Evolutionary conservation across 2,888 invertebrate species (phyloP), one percentile per base, ranked within the genome.

Genomic region (Acrobasis suavella): DNA sequence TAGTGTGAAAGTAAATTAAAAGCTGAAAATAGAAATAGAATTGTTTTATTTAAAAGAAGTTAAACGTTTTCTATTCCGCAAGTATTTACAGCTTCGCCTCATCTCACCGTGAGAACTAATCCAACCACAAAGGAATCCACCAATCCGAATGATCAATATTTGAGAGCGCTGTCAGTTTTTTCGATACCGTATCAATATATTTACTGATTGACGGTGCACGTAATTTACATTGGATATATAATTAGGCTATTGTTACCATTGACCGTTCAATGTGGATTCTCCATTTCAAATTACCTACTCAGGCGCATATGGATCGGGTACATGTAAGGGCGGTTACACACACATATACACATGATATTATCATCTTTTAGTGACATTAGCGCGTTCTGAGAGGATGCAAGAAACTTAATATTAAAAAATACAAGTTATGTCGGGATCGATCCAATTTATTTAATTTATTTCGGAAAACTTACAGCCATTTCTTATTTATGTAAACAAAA

Each of bases 171-270:
- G 56, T 56, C 56, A 56, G 16, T 46, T 50, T 46, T 60, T 64
- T 66, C 62, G 15, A 64, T 58, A 61, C 64, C 15, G 60, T 67
- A 64, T 60, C 60, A 64, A 62, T 64, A 64, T 58, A 55, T 62
- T 65, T 60, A 52, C 67, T 86, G 89, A 87, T 88, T 86, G 81
- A 89, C 87, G 81, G 77, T 73, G 67, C 65, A 65, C 64, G 78
- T 82, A 77, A 85, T 85, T 82, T 83, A 81, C 79, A 82, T 78
- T 78, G 76, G 76, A 75, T 75, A 70, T 80, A 76, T 86, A 89
- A 90, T 90, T 87, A 85, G 74, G 66, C 81, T 83, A 89, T 91
- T 91, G 91, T 91, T 86, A 69, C 71, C 70, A 68, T 67, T 77
- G 79, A 71, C 66, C 69, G 74, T 75, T 73, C 77, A 75, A 81